phyloP scores from a whole-genome alignment of 2,888 invertebrate species.

The Ischnura elegans region DNA sequence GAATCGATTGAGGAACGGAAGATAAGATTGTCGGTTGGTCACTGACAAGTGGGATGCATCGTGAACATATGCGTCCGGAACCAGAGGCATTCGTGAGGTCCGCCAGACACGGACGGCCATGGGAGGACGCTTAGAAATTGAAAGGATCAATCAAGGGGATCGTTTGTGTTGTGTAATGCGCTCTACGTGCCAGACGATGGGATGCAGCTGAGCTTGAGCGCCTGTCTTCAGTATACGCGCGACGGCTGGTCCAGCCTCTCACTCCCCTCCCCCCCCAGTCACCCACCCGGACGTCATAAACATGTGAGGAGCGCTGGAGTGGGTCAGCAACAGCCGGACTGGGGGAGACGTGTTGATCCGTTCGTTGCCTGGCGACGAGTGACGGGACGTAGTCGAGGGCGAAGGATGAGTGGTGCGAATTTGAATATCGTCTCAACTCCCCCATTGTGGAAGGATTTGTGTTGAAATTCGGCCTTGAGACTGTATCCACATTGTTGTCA shows the following conservation, averaged over 20 bases:
- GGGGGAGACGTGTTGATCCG: neutral
- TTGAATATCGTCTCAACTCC: too few species aligned
- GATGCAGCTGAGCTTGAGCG: neutral
- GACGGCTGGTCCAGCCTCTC: neutral
- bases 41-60: neutral
- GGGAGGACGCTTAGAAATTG: slow-evolving; percentile 44
- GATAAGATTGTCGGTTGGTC: neutral
- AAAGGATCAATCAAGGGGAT: slow-evolving; percentile 49
- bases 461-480: too few species aligned
- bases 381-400: neutral
- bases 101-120: neutral
- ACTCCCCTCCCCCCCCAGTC: neutral
- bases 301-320: neutral
- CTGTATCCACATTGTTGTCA: too few species aligned
- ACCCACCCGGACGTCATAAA: neutral
- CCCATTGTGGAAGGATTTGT: too few species aligned
- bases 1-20: neutral
- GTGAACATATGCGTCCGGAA: neutral
- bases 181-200: slow-evolving; percentile 23
- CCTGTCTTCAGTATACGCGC: neutral
- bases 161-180: slow-evolving; percentile 23
- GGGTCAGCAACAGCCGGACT: neutral
- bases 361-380: neutral
- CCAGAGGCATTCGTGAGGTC: neutral
- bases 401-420: too few species aligned